Conservation (phyloP, 2,797 vertebrate genomes). For the Rhadinocentrus ornatus region DNA sequence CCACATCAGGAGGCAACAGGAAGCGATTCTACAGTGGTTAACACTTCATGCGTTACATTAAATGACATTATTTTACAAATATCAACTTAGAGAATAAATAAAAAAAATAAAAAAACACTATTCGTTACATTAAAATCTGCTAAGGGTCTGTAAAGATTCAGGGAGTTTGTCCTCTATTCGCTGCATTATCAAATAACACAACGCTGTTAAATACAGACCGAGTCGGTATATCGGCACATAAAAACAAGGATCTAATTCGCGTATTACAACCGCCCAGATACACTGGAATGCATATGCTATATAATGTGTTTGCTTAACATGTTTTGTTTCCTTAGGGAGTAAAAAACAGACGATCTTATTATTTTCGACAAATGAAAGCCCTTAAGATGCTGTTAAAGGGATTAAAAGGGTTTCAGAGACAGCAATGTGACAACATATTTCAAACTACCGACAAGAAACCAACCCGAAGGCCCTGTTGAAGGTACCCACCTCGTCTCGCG, state of each 20-base stretch:
- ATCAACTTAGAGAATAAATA: not conserved
- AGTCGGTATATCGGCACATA: not conserved
- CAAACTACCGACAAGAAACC: rapidly evolving
- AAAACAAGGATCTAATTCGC: not conserved
- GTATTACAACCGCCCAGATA: not conserved
- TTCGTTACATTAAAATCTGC: rapidly evolving
- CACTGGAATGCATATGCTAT: not conserved
- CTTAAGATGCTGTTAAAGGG: slow-evolving; percentile 12
- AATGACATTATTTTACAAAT: rapidly evolving
- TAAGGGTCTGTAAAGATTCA: not conserved
- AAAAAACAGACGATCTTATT: not conserved
- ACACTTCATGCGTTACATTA: slow-evolving; percentile 17
- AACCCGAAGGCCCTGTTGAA: not conserved
- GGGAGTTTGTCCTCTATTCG: not conserved
- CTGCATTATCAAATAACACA: not conserved
- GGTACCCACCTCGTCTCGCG: slow-evolving; percentile 63
- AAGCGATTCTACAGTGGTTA: slow-evolving; percentile 47
- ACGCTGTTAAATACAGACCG: slow-evolving; percentile 1
- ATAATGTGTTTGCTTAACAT: not conserved
- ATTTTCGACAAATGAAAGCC: slow-evolving; percentile 18
- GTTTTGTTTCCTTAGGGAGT: not conserved
- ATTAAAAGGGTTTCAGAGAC: not conserved
- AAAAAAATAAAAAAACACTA: no score
- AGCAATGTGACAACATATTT: not conserved
- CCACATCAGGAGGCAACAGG: slow-evolving; percentile 69